Percentiles rank a stretch among this genome's conserved stretches.
Conservation (phyloP, 1,140 invertebrate genomes). For the Harlomillsia oculata region DNA sequence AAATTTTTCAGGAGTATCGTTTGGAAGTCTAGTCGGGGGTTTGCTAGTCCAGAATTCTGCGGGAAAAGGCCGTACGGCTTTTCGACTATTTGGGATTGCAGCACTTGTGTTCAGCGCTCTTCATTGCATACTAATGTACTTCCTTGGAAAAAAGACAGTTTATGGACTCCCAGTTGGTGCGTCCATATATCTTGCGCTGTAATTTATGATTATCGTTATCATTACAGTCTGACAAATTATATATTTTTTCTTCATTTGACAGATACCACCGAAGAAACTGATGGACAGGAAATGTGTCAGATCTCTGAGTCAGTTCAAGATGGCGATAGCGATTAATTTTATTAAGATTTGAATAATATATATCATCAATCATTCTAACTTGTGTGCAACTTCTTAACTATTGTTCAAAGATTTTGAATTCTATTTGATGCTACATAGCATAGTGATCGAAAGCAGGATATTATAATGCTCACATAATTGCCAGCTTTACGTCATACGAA, state of each 20-base stretch:
- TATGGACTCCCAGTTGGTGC: conserved; percentile 39
- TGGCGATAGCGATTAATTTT: conserved; percentile 27
- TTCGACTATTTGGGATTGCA: conserved; percentile 58
- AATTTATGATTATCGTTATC: background rate
- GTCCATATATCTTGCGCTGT: background rate
- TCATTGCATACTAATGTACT: conserved; percentile 51
- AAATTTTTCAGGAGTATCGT: conserved; percentile 51
- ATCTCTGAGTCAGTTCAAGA: conserved; percentile 22
- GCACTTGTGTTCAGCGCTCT: conserved; percentile 52
- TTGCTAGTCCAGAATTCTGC: conserved; percentile 46
- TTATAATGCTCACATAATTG: too few species aligned
- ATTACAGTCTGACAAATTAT: background rate
- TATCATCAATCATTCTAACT: too few species aligned
- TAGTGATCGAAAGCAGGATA: too few species aligned
- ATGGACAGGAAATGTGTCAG: conserved; percentile 35
- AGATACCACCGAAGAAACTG: conserved; percentile 2
- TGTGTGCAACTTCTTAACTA: too few species aligned
- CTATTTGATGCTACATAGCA: too few species aligned
- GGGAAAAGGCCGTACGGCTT: conserved; percentile 54
- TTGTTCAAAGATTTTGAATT: too few species aligned
- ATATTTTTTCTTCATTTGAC: background rate
- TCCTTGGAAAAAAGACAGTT: conserved; percentile 41
- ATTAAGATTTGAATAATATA: too few species aligned
- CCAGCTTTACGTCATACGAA: too few species aligned
- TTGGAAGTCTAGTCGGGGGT: conserved; percentile 65